Evolutionary conservation across 1,140 invertebrate genomes (phyloP).

Genomic region (Eufriesea mexicana): DNA sequence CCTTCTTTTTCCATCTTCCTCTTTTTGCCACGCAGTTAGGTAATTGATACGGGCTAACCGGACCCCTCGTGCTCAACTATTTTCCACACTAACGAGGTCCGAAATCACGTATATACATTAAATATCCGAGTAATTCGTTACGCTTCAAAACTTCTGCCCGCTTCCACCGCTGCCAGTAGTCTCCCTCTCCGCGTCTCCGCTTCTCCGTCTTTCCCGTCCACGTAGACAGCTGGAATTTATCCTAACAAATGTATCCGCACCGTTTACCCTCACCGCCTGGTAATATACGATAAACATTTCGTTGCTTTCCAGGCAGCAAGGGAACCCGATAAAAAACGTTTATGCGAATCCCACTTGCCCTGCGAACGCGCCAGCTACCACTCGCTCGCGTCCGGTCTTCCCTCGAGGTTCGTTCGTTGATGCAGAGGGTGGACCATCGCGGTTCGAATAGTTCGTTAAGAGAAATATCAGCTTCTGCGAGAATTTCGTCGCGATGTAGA

Average conservation of each 20-base stretch:
- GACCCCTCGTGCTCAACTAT: slow-evolving; percentile 69
- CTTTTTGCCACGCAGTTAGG: slow-evolving; percentile 56
- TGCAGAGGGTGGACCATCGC: too few species aligned
- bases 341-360: slow-evolving; percentile 37
- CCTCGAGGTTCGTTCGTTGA: too few species aligned
- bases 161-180: slow-evolving; percentile 8
- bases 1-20: neutral
- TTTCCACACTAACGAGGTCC: slow-evolving; percentile 71
- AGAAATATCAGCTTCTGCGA: too few species aligned
- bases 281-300: slow-evolving; percentile 78
- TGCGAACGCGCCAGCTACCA: too few species aligned
- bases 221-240: slow-evolving; percentile 77
- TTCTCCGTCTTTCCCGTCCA: slow-evolving; percentile 51
- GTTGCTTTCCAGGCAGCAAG: slow-evolving; percentile 53
- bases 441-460: too few species aligned
- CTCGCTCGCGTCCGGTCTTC: too few species aligned
- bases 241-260: slow-evolving; percentile 75
- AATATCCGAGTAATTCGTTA: slow-evolving; percentile 80
- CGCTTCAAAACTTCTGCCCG: slow-evolving; percentile 71
- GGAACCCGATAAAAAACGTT: slow-evolving; percentile 63
- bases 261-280: slow-evolving; percentile 46
- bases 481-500: too few species aligned
- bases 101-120: slow-evolving; percentile 76
- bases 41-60: slow-evolving; percentile 70
- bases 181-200: slow-evolving; percentile 49